Evolutionary conservation across 2,888 invertebrate genomes (phyloP).

Genomic region (Lasioglossum malachurum): DNA sequence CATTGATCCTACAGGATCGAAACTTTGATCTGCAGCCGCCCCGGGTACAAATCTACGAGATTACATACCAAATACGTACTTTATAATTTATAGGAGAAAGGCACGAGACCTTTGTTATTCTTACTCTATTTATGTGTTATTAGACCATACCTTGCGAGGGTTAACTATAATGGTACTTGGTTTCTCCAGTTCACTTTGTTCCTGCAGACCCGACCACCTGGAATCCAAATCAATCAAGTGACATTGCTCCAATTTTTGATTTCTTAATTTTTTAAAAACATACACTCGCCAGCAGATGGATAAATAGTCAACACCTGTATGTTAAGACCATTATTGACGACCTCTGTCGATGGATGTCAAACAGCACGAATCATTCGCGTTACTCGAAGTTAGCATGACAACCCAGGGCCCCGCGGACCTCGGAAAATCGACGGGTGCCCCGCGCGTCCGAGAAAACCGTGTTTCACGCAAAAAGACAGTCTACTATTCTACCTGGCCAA

Average conservation of each 20-base stretch:
- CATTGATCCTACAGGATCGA: too few species aligned
- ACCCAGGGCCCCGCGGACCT: conserved; percentile 55
- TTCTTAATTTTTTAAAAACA: too few species aligned
- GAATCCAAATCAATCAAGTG: not conserved
- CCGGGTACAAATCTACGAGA: too few species aligned
- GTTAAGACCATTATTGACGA: too few species aligned
- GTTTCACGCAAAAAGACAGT: conserved; percentile 33
- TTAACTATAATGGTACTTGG: not conserved
- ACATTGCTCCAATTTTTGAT: not conserved
- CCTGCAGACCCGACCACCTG: not conserved
- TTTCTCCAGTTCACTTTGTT: not conserved
- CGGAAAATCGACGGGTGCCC: conserved; percentile 19
- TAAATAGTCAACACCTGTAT: too few species aligned
- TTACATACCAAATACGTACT: too few species aligned
- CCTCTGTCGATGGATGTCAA: not conserved
- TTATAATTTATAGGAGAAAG: too few species aligned
- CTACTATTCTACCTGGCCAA: conserved; percentile 69
- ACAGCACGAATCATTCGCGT: conserved; percentile 16
- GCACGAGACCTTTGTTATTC: too few species aligned
- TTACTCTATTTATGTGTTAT: too few species aligned
- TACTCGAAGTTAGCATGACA: conserved; percentile 22
- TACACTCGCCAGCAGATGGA: too few species aligned
- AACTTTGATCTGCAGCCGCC: too few species aligned
- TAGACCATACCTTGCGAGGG: too few species aligned
- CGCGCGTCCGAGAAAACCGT: conserved; percentile 37